A percentile compares a stretch with the other conserved stretches of the same genome.
phyloP scores from a whole-genome alignment of 2,888 invertebrate species.

The Lithophane leautieri region DNA sequence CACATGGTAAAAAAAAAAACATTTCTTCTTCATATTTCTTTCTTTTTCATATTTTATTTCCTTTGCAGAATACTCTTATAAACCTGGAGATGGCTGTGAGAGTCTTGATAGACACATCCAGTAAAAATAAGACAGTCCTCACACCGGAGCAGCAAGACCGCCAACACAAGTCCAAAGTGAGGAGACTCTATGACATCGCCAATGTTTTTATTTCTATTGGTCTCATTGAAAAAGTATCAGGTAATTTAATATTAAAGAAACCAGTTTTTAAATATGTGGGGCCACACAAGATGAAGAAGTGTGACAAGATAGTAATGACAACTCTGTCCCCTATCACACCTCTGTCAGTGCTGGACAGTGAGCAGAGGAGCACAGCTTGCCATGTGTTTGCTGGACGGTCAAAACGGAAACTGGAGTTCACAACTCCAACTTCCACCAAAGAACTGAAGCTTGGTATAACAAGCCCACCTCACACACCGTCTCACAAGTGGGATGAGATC shows the following conservation, averaged over 20 bases:
- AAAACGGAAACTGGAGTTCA: constrained; percentile 88
- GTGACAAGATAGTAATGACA: constrained; percentile 74
- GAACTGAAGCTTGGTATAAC: constrained; percentile 81
- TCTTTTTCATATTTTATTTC: constrained; percentile 43
- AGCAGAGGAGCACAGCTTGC: constrained; percentile 76
- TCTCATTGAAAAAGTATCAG: constrained; percentile 93
- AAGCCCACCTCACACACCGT: constrained; percentile 86
- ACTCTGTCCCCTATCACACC: constrained; percentile 86
- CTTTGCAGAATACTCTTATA: constrained; percentile 91
- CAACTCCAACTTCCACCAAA: constrained; percentile 81
- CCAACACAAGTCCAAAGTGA: constrained; percentile 92
- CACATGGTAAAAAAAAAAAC: too few relatives aligned
- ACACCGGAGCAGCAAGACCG: constrained; percentile 89
- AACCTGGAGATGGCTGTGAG: constrained; percentile 93
- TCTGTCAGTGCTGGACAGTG: constrained; percentile 76
- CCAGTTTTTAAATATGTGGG: constrained; percentile 93
- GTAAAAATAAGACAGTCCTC: constrained; percentile 87
- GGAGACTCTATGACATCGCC: constrained; percentile 94
- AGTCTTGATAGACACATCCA: constrained; percentile 90
- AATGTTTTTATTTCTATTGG: constrained; percentile 94
- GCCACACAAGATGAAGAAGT: constrained; percentile 83
- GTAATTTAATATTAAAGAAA: constrained; percentile 91
- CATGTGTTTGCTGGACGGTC: constrained; percentile 84
- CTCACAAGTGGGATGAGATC: constrained; percentile 90
- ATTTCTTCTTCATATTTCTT: too few relatives aligned